These are phyloP conservation scores for Cantharis lateralis DNA, from an alignment of 2,888 invertebrate species.

Conservation along the genomic window DNA sequence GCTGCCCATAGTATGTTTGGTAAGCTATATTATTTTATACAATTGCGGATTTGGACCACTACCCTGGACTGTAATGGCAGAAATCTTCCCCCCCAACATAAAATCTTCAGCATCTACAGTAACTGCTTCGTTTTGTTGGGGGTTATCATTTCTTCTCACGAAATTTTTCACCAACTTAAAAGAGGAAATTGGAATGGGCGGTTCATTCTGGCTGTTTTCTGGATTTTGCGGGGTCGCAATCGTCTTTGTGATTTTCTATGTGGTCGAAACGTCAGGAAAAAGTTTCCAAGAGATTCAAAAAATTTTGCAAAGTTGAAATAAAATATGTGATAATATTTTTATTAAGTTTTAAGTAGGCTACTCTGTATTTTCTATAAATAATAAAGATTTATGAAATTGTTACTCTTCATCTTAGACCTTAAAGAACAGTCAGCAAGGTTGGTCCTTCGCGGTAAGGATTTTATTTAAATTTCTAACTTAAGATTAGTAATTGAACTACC, in stretches of 20 bases:
- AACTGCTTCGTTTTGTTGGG: constrained; percentile 76
- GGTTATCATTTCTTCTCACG: constrained; percentile 73
- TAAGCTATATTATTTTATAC: constrained; percentile 74
- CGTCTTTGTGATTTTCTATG: background rate
- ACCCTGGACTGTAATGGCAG: constrained; percentile 82
- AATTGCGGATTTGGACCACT: constrained; percentile 73
- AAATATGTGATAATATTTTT: background rate
- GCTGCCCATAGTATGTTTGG: constrained; percentile 71
- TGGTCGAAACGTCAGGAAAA: background rate
- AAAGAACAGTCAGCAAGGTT: too few relatives aligned
- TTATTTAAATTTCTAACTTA: too few relatives aligned
- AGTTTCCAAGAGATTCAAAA: background rate
- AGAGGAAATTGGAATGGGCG: background rate
- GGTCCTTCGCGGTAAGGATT: too few relatives aligned
- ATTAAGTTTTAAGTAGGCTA: too few relatives aligned
- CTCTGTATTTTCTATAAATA: too few relatives aligned
- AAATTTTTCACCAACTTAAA: constrained; percentile 62
- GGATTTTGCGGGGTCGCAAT: background rate
- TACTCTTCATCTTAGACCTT: too few relatives aligned
- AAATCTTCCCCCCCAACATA: constrained; percentile 78
- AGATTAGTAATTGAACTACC: too few relatives aligned
- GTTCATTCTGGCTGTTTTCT: background rate
- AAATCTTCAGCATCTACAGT: constrained; percentile 74
- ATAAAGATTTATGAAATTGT: too few relatives aligned
- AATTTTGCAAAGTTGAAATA: background rate